Evolutionary conservation across 1,140 invertebrate genomes (phyloP), one percentile per base, ranked within the genome.

Genomic region (Panagrolaimus sp.): DNA sequence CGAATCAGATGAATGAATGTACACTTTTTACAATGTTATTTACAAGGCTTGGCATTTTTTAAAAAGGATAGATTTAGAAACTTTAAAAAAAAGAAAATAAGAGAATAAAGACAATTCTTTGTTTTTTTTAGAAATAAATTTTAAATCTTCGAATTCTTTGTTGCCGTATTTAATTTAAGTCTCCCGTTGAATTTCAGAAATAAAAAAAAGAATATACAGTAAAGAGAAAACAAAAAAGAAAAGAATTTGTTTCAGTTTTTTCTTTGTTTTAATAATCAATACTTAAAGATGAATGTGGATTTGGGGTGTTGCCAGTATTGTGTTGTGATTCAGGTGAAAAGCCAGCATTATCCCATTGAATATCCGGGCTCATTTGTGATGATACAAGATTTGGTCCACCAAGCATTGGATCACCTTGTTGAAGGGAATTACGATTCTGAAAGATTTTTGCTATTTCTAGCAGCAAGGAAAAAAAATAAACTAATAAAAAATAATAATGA

Each of bases 281-380:
- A 27, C 51, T 27, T 27, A 57, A 25, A 57, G 51, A 57, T 27
- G 62, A 63, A 63, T 63, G 62, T 23, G 27, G 27, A 43, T 63
- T 63, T 42, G 62, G 27, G 42, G 62, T 64, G 57, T 38, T 38
- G 31, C 38, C 63, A 51, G 44, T 72, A 69, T 62, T 69, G 51
- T 57, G 51, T 27, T 57, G 51, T 27, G 51, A 57, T 27, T 78
- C 77, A 2, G 77, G 77, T 0, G 77, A 78, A 69, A 78, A 78
- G 25, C 78, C 77, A 14, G 78, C 70, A 13, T 77, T 71, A 47
- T 81, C 79, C 79, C 79, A 81, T 42, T 74, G 71, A 44, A 83
- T 78, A 16, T 80, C 80, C 14, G 79, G 79, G 25, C 69, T 73
- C 72, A 81, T 74, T 71, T 81, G 79, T 16, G 66, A 76, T 47